Evolutionary conservation across 37 sponge, comb jelly and placozoan species (phyloP).

Genomic region (Mnemiopsis leidyi): DNA sequence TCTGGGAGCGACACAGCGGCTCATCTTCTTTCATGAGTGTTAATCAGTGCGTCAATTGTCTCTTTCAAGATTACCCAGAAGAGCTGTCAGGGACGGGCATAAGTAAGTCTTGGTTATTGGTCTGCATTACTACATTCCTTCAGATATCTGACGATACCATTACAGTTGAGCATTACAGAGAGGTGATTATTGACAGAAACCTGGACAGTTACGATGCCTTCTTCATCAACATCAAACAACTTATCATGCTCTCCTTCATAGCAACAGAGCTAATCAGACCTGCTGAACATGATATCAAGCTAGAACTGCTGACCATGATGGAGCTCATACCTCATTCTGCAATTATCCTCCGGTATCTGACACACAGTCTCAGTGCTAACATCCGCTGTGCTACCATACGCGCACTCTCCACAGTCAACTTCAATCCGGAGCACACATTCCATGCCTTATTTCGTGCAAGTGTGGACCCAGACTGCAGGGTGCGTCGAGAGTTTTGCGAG

Average conservation of each 20-base stretch:
- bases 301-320: background rate
- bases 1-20: background rate
- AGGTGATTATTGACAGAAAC: background rate
- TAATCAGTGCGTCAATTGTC: background rate
- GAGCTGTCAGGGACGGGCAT: background rate
- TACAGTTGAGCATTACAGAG: background rate
- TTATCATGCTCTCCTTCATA: slow-evolving; percentile 19
- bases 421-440: background rate
- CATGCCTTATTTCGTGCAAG: background rate
- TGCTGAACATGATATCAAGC: slow-evolving; percentile 8
- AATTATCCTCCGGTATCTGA: background rate
- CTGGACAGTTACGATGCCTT: background rate
- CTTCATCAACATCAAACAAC: background rate
- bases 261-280: background rate
- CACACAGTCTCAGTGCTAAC: background rate
- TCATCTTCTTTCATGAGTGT: background rate
- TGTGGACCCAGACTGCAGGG: background rate
- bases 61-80: background rate
- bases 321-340: background rate
- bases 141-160: background rate
- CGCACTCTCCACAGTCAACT: slow-evolving; percentile 12
- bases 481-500: background rate
- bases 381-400: background rate
- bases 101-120: background rate
- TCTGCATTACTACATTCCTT: slow-evolving; percentile 29